A percentile compares a stretch with the other conserved stretches of the same genome.
Evolutionary conservation across 2,888 invertebrate genomes (phyloP).

Genomic region (Drosophila cognata): DNA sequence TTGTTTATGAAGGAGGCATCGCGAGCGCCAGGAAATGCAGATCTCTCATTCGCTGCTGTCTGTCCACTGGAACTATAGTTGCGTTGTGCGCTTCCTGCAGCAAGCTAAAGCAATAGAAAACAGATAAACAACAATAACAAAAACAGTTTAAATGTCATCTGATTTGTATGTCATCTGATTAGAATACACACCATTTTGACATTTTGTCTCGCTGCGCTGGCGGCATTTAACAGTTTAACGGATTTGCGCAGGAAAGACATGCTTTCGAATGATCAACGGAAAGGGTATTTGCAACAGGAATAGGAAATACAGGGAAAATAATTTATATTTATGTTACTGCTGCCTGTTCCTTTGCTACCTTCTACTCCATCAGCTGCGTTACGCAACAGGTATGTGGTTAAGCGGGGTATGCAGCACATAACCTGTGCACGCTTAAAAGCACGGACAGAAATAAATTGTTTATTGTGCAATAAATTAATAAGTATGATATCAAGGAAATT

Average conservation of each 20-base stretch:
- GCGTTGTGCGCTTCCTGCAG: slow-evolving; percentile 19
- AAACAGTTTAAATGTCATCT: not conserved
- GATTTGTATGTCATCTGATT: not conserved
- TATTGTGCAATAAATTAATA: too few relatives aligned
- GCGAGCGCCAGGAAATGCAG: slow-evolving; percentile 83
- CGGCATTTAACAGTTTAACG: slow-evolving; percentile 46
- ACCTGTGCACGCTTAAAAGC: not conserved
- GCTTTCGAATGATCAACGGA: slow-evolving; percentile 12
- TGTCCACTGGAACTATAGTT: slow-evolving; percentile 29
- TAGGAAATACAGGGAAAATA: slow-evolving; percentile 1
- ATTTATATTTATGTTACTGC: slow-evolving; percentile 4
- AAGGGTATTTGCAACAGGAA: slow-evolving; percentile 23
- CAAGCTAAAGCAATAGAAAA: slow-evolving; percentile 11
- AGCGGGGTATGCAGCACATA: slow-evolving; percentile 35
- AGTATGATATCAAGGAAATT: not conserved
- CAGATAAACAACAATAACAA: not conserved
- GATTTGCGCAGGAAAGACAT: slow-evolving; percentile 72
- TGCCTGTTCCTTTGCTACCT: slow-evolving; percentile 28
- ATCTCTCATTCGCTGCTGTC: slow-evolving; percentile 37
- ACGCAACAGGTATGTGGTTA: slow-evolving; percentile 48
- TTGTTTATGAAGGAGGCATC: slow-evolving; percentile 86
- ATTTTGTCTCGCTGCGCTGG: slow-evolving; percentile 28
- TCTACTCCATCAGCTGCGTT: slow-evolving; percentile 47
- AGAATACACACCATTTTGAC: slow-evolving; percentile 50
- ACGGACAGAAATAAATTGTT: not conserved